These are phyloP conservation scores for Epinephelus malabaricus DNA, from an alignment of 2,797 vertebrate species.

Conservation along the genomic window DNA sequence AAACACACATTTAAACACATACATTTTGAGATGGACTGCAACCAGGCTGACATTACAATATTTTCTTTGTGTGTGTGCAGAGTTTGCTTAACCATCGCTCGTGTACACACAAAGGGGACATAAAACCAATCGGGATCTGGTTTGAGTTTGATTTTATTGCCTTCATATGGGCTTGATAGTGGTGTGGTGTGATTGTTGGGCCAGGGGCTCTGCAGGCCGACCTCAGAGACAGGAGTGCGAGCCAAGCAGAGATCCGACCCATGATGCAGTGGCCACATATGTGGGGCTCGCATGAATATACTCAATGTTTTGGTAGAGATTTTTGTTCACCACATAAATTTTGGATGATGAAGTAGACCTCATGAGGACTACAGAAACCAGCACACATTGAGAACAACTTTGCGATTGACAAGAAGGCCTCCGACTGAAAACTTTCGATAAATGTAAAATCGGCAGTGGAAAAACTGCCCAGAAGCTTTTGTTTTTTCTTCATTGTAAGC, in stretches of 20 bases:
- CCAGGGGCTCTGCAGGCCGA: conserved; percentile 61
- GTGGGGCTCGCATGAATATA: conserved; percentile 50
- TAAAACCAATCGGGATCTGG: conserved; percentile 59
- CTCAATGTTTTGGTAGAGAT: conserved; percentile 48
- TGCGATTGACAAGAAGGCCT: conserved; percentile 16
- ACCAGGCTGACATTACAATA: conserved; percentile 36
- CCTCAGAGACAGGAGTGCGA: conserved; percentile 72
- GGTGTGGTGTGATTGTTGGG: conserved; percentile 65
- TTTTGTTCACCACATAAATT: conserved; percentile 61
- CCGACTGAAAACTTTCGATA: not conserved
- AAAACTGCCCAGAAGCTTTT: conserved; percentile 3
- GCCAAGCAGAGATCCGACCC: conserved; percentile 70
- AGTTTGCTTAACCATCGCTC: conserved; percentile 48
- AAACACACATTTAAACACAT: conserved; percentile 15
- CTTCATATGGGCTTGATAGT: conserved; percentile 68
- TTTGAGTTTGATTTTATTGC: conserved; percentile 72
- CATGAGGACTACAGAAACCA: conserved; percentile 30
- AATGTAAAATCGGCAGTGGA: not conserved
- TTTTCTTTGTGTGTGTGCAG: conserved; percentile 49
- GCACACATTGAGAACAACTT: conserved; percentile 1
- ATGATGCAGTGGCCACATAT: conserved; percentile 59
- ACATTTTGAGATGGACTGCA: conserved; percentile 15
- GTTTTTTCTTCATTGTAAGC: conserved; percentile 1
- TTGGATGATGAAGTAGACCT: conserved; percentile 38
- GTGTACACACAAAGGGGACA: conserved; percentile 24